Base-by-base conservation (phyloP, 1,140 invertebrate species). In the Zaprionus nigranus region DNA sequence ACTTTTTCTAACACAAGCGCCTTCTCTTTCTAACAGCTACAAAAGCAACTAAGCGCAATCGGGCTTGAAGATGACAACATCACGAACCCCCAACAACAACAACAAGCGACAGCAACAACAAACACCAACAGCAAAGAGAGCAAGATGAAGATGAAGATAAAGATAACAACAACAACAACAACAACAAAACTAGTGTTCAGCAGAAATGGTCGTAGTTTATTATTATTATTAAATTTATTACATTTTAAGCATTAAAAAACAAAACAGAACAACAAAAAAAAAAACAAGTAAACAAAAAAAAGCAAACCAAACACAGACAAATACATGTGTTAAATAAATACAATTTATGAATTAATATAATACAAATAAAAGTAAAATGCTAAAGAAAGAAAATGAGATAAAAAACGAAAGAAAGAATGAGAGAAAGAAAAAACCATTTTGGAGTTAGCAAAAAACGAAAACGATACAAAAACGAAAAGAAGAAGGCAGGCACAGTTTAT, bases 201-300 rank as follows among this genome's bases (percentile, higher is more conserved):
- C 43, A 34, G 59, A 66, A 74, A 68, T 74, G 78, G 78, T 79
- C 78, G 78, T 79, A 79, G 75, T 79, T 79, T 79, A 79, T 79
- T 79, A 79, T 79, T 72, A 75, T 74, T 71, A 77, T 78, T 74
- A 79, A 75, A 72, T 67, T 76, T 75, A 79, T 63, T 79, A 79
- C 36, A 67, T 58, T 79, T 79, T 79, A 79, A 79, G 66, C 73
- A 66, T 71, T 60, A 46, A 72, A 72, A 72, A 64, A 56, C 15
- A 71, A 65, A 59, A 51, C 12, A 71, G 64, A 59, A 51, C 26
- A 49, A 60, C 65, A 7, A 57, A 40, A 51, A 67, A 67, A 56
- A 65, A 0, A 17, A 17, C 17, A 17, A 17, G n/a, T n/a, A 0
- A 17, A 17, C 17, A 17, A 17, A 17, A 17, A 17, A 17, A 40